Base-by-base conservation (phyloP, 2,888 invertebrate species). In the Synanthedon andrenaeformis region DNA sequence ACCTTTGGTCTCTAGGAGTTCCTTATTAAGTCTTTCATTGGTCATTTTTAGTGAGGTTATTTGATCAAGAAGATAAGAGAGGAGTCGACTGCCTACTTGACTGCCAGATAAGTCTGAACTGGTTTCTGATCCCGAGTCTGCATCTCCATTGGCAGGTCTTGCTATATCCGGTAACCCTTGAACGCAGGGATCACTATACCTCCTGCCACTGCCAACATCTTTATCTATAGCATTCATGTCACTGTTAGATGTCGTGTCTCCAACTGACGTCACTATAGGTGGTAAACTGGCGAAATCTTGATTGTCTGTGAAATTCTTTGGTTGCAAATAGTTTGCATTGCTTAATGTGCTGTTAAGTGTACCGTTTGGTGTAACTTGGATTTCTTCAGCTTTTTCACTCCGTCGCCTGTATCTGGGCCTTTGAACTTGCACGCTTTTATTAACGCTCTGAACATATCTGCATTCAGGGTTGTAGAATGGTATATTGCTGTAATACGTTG, bases 21-120 rank as follows among this genome's bases (percentile, higher is more conserved):
- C 94, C 72, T 92, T 91, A 67, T 90, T 92, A 69, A 94, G 89
- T 84, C 92, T 92, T 63, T 92, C 90, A 78, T 94, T 94, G 55
- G 90, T 89, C 63, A 92, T 91, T 70, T 93, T 93, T 62, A 94
- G 72, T 54, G 90, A 75, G 66, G 90, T 86, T 61, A 94, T 92
- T 83, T 94, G 94, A 66, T 93, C 93, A 59, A 93, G 89, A 41
- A 94, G 82, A 56, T 92, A 90, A 52, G 90, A 80, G 50, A 92
- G 75, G 51, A 92, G 73, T 59, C 90, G 84, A 59, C 89, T 90
- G 51, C 91, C 91, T 52, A 89, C 84, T 56, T 86, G 81, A 62
- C 88, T 89, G 0, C 85, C 86, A 1, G 89, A 89, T 23, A 84
- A 71, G 41, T 82, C 80, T 4, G 90, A 90, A 59, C 89, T 85